Evolutionary conservation across 2,113 vertebrate species (phyloP), one percentile per base, ranked within the genome.

Genomic region (Halcyon malimbica): DNA sequence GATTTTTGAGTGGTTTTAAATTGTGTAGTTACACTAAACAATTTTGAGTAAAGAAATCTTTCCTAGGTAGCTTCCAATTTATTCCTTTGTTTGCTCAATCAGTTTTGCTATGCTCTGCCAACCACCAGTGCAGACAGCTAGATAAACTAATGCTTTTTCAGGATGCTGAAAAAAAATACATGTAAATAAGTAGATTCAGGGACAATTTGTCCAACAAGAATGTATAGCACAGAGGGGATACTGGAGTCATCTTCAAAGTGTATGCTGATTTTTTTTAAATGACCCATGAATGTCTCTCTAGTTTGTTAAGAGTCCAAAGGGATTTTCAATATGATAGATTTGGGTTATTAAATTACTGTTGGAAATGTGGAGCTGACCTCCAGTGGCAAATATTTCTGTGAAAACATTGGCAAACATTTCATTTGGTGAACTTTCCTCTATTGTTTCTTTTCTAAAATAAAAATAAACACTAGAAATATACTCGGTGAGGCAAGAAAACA

Each of bases 271-370:
- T 88, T 87, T 95, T 95, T 83, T 37, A 93, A 93, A 87, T 94
- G 92, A 96, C 79, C 87, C 62, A 51, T 87, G 87, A 79, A 48
- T 37, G 57, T 91, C 74, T 78, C 70, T 89, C 85, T 83, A 56
- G 87, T 93, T 80, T 83, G 87, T 78, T 91, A 89, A 70, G 75
- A 85, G 81, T 94, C 84, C 39, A 53, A 59, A 77, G 89, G 76
- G 92, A 79, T 69, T 93, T 91, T 85, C 78, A 75, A 48, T 67
- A 51, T 77, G 57, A 76, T 87, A 92, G 81, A 77, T 91, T 90
- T 90, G 73, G 31, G 35, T 94, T 93, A 98, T 96, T 97, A 94
- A 96, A 96, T 97, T 96, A 97, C 89, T 69, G 35, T 71, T 95
- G 37, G 81, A 94, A 94, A 94, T 48, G 35, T 81, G 73, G 80